A percentile compares a stretch with the other conserved stretches of the same genome.
These are phyloP conservation scores for Lagria hirta DNA, from an alignment of 2,888 invertebrate species.

Conservation along the genomic window DNA sequence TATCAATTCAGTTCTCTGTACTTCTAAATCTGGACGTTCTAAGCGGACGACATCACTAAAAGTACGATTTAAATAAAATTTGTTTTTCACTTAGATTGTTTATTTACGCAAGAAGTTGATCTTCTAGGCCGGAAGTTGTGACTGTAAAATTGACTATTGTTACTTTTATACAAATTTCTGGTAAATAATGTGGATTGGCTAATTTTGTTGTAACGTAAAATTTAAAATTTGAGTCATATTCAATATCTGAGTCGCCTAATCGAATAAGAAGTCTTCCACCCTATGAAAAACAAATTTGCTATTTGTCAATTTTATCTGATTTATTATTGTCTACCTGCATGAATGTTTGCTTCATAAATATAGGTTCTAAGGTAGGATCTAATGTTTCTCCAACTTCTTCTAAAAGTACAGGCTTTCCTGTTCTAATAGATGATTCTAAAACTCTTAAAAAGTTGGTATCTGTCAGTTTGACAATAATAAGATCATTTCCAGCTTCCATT, in stretches of 20 bases:
- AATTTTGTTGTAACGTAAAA: conserved; percentile 91
- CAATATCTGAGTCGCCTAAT: conserved; percentile 85
- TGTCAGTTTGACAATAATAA: conserved; percentile 77
- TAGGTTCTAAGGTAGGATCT: conserved; percentile 83
- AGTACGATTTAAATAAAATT: conserved; percentile 6
- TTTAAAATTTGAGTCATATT: conserved; percentile 82
- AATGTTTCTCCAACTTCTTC: conserved; percentile 87
- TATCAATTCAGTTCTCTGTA: conserved; percentile 78
- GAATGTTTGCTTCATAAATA: conserved; percentile 80
- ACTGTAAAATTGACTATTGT: conserved; percentile 93
- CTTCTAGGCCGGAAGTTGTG: conserved; percentile 85
- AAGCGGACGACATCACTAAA: conserved; percentile 82
- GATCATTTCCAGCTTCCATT: conserved; percentile 75
- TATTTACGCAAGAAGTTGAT: conserved; percentile 84
- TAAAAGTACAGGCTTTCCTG: conserved; percentile 82
- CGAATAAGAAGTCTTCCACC: conserved; percentile 80
- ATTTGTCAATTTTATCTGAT: too few species aligned
- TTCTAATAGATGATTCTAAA: conserved; percentile 78
- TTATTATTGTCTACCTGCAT: conserved; percentile 62
- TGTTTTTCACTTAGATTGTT: background rate
- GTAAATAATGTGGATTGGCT: conserved; percentile 90
- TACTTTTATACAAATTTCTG: conserved; percentile 90
- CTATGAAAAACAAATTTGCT: conserved; percentile 53
- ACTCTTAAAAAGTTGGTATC: conserved; percentile 74
- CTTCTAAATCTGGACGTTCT: conserved; percentile 85